These are phyloP conservation scores for Solea solea DNA, from an alignment of 2,113 vertebrate species.

Conservation along the genomic window DNA sequence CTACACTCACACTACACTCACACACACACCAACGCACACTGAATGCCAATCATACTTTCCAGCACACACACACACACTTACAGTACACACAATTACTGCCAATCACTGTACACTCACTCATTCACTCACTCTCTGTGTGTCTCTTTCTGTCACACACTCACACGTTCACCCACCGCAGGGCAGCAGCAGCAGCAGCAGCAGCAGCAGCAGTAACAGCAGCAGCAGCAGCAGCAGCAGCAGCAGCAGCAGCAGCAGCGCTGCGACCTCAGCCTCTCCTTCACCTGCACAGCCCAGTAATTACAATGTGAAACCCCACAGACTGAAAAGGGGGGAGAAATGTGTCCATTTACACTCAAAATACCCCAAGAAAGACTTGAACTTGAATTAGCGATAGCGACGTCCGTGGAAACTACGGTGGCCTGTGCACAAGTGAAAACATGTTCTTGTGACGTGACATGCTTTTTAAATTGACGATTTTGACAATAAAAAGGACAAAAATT, in stretches of 20 bases:
- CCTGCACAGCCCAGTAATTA: constrained; percentile 67
- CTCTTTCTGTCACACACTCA: constrained; percentile 7
- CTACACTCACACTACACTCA: constrained; percentile 22
- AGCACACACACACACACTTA: constrained; percentile 24
- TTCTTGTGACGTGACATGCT: no score
- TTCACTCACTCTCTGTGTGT: constrained; percentile 14
- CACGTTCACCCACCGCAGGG: constrained; percentile 20
- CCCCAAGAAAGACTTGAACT: no score
- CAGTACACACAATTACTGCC: constrained; percentile 58
- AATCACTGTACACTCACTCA: constrained; percentile 46
- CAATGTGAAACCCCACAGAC: constrained; percentile 50
- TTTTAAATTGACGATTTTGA: no score
- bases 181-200: no score
- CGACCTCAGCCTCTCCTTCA: constrained; percentile 57
- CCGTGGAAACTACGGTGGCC: no score
- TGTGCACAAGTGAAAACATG: no score
- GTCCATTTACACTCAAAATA: no score
- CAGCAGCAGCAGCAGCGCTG: constrained; percentile 14
- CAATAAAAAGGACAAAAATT: no score
- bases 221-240: no score
- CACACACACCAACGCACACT: constrained; percentile 35
- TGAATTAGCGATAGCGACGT: neutral
- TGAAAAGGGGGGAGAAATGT: constrained; percentile 20
- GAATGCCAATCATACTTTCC: constrained; percentile 38
- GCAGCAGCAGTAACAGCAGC: no score